phyloP scores from a whole-genome alignment of 1,140 invertebrate genomes.

The Rhyzopertha dominica region DNA sequence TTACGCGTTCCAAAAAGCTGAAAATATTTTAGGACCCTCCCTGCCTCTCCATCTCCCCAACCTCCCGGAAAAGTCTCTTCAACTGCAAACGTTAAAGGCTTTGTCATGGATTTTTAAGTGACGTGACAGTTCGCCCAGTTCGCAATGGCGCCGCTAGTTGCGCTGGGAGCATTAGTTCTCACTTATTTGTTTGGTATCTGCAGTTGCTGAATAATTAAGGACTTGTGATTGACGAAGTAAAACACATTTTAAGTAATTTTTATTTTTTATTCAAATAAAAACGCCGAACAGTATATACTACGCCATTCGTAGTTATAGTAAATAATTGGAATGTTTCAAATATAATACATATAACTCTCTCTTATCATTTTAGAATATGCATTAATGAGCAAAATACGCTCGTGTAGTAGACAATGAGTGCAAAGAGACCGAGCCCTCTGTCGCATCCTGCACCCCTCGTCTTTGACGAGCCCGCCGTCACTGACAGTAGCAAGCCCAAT shows the following conservation, averaged over 20 bases:
- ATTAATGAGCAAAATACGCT: conserved; percentile 46
- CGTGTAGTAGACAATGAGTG: conserved; percentile 33
- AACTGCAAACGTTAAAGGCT: too few relatives aligned
- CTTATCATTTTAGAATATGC: conserved; percentile 47
- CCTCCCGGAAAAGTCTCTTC: too few relatives aligned
- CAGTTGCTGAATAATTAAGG: too few relatives aligned
- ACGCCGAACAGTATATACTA: conserved; percentile 47
- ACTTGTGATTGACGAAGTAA: conserved; percentile 4
- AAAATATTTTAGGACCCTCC: too few relatives aligned
- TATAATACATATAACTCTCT: conserved; percentile 43
- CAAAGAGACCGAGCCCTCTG: conserved; percentile 23
- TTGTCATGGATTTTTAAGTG: too few relatives aligned
- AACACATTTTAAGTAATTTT: conserved; percentile 10
- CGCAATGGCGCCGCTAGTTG: too few relatives aligned
- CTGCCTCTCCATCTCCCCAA: too few relatives aligned
- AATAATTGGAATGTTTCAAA: conserved; percentile 42
- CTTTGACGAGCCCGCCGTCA: conserved; percentile 37
- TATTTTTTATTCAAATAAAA: conserved; percentile 46
- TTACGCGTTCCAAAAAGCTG: too few relatives aligned
- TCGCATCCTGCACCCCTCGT: conserved; percentile 19
- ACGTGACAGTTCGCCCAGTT: too few relatives aligned
- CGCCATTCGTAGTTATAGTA: conserved; percentile 41
- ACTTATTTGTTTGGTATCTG: too few relatives aligned
- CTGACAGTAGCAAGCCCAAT: conserved; percentile 31
- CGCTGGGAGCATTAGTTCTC: too few relatives aligned